Base-by-base conservation (phyloP, 2,797 vertebrate genomes). In the Pangasius sanitwongsei region DNA sequence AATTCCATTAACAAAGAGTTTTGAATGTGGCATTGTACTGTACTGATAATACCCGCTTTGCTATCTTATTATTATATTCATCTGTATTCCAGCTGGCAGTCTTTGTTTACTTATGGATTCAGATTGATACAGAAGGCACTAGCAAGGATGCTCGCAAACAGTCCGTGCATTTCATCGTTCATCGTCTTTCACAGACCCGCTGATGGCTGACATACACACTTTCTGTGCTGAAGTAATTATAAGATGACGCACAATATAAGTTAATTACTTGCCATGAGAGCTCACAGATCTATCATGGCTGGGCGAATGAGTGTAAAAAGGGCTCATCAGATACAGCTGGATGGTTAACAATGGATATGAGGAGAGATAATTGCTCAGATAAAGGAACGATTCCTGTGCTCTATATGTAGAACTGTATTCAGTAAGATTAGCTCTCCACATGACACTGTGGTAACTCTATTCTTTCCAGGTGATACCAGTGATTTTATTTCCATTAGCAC, bases 281-380 rank as follows among this genome's bases (percentile, higher is more conserved):
- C 75, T 90, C 86, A 53, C 89, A 83, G 85, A 77, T 82, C 89
- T 82, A 86, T 78, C 75, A 87, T 31, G n/a, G 12, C n/a, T 3
- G 34, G 69, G 81, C 84, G n/a, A 82, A 86, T n/a, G 23, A 72
- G 80, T 74, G 67, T 87, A 44, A 83, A 87, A 83, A 82, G 80
- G 37, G 37, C 72, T 87, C 83, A 74, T 87, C 81, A 83, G 84
- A 50, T n/a, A 93, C 91, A 89, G 86, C 69, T 90, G 81, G 48
- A 89, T 89, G 75, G 87, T 77, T 89, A 55, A 91, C 90, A 92
- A 94, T 92, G 92, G 93, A 92, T 92, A 90, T 84, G 72, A 85
- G 83, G 89, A 87, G 92, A 93, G 92, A 94, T 94, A 94, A 94
- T 93, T 87, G 91, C 77, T 86, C 92, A 93, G 92, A 94, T 93